These are phyloP conservation scores for Cherax quadricarinatus DNA, from an alignment of 1,140 invertebrate genomes.

Conservation along the genomic window DNA sequence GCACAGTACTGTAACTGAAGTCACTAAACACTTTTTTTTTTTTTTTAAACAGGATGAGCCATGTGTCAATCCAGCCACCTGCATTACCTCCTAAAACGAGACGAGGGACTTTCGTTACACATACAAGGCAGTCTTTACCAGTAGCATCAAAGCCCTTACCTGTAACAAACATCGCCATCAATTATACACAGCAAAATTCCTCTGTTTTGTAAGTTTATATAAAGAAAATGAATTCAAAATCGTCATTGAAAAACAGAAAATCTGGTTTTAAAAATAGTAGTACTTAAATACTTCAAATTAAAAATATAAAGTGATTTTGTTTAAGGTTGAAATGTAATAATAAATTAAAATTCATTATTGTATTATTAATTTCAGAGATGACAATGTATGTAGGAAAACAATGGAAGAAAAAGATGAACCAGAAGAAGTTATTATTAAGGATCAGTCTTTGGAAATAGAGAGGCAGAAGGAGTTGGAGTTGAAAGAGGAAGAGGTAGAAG, in stretches of 20 bases:
- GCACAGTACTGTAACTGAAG: too few relatives aligned
- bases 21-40: not conserved
- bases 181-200: not conserved
- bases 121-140: slow-evolving; percentile 71
- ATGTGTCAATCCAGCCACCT: slow-evolving; percentile 79
- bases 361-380: not conserved
- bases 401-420: slow-evolving; percentile 53
- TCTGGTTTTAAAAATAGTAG: too few relatives aligned
- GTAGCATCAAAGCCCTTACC: slow-evolving; percentile 67
- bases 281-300: too few relatives aligned
- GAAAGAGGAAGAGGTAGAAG: slow-evolving; percentile 61
- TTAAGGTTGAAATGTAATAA: too few relatives aligned
- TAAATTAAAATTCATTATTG: not conserved
- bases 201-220: slow-evolving; percentile 24
- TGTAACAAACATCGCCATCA: not conserved
- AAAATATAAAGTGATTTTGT: too few relatives aligned
- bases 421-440: slow-evolving; percentile 52
- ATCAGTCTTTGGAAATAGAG: slow-evolving; percentile 47
- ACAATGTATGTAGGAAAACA: slow-evolving; percentile 9
- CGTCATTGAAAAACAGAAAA: too few relatives aligned
- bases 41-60: not conserved
- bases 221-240: not conserved
- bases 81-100: slow-evolving; percentile 86
- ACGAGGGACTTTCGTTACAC: slow-evolving; percentile 11
- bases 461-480: slow-evolving; percentile 23